Base-by-base conservation (phyloP, 2,888 invertebrate species). In the Agrotis segetum region DNA sequence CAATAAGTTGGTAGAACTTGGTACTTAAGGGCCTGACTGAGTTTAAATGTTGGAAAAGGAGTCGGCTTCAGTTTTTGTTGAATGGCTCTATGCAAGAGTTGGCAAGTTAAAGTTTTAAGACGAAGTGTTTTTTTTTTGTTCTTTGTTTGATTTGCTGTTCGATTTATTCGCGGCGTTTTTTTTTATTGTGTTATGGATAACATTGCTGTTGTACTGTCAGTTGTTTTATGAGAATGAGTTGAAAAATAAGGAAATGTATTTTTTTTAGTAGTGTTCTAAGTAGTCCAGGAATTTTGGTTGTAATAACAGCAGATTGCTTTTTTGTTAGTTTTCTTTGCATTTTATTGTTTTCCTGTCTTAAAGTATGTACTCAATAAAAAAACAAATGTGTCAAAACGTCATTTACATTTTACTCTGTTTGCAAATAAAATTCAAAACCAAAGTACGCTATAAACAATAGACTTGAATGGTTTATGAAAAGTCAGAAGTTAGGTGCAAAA, bases 1-100 rank as follows among this genome's bases (percentile, higher is more conserved):
- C 77, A 85, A 84, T 82, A 85, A 84, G 77, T 84, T 84, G 70
- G 56, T 77, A 60, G 70, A 86, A 86, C 86, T 86, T 86, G 78
- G 82, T 83, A 86, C 85, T 86, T 85, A 86, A 82, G 77, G 79
- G 74, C 59, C 79, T 67, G 67, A 74, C 64, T 78, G 82, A 67
- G 82, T 85, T 83, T 80, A 81, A 82, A 85, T 58, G 85, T 60
- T 75, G 70, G 74, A 83, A 84, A 85, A 77, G 77, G 80, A 75
- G 40, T 68, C 58, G 61, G 29, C 69, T 67, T 65, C 73, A 80
- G 69, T 81, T 85, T 84, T 82, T 81, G 70, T 71, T 47, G 70
- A 69, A 75, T n/a, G 53, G 50, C 13, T 24, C 5, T 71, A 83
- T 83, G 71, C 49, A 53, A 69, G 66, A 78, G 61, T 24, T 62